Evolutionary conservation across 2,113 vertebrate species (phyloP), one percentile per base, ranked within the genome.

Genomic region (Lethenteron reissneri): DNA sequence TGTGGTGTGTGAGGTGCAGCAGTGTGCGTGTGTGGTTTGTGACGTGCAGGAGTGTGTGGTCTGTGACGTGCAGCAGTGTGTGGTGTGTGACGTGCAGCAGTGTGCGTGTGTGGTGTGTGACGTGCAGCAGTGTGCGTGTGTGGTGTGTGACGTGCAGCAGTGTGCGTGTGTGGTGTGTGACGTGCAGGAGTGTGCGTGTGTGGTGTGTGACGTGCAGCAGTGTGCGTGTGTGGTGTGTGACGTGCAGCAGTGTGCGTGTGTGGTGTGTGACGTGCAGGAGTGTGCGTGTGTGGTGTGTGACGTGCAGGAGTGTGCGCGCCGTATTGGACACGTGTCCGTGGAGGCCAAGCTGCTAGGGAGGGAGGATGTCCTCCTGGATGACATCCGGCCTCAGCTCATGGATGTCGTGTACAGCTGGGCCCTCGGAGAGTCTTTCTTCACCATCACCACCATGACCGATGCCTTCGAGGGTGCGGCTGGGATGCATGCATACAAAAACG

Each of bases 381-480:
- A 89, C 56, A 97, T 99, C 76, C 89, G 83, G 57, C 89, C 94
- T 56, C 90, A 95, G 78, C 81, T 99, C 72, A 99, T 99, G 94
- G 94, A 99, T 71, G 92, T 99, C 58, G 85, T 99, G 1, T 87
- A 84, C 73, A 95, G 92, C 1, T 99, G 94, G 94, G 86, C 92
- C 60, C 89, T 90, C 12, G 94, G 94, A 13, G 84, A 87, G 68
- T 89, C 88, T 1, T 99, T 99, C 58, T 86, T 88, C 58, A 91
- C 95, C 71, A 95, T 99, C 79, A 97, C 92, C 83, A 99, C 94
- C 79, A 99, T 99, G 94, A 99, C 94, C 0, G 94, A 97, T 71
- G 90, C 97, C 72, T 99, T 99, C 75, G 94, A 99, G 87, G 94
- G 94, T 95, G 11, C 25, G 64, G 64, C 25, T 25, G n/a, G 64